Evolutionary conservation across 37 sponge, comb jelly and placozoan genomes (phyloP).

Genomic region (Beroe forskalii): DNA sequence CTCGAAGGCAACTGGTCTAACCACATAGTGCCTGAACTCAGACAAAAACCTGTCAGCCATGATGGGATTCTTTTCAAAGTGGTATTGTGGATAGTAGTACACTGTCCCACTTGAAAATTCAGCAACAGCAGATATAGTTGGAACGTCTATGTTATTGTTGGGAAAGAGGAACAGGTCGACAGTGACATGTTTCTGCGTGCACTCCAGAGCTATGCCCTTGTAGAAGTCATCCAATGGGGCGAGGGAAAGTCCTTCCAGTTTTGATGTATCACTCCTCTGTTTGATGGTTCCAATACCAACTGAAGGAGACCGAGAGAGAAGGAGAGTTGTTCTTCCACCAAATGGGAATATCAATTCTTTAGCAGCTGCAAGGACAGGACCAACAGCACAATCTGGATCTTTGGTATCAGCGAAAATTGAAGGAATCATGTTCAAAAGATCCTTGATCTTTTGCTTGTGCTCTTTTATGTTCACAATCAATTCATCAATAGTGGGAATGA

Average conservation of each 20-base stretch:
- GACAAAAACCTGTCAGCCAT: constrained; percentile 69
- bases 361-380: constrained; percentile 80
- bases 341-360: constrained; percentile 79
- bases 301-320: constrained; percentile 40
- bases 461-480: constrained; percentile 89
- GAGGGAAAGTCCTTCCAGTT: constrained; percentile 67
- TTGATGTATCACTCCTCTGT: constrained; percentile 16
- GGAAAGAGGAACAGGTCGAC: constrained; percentile 89
- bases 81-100: constrained; percentile 85
- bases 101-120: constrained; percentile 91
- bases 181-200: constrained; percentile 85
- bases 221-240: constrained; percentile 89
- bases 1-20: constrained; percentile 91
- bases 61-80: constrained; percentile 66
- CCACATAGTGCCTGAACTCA: constrained; percentile 85
- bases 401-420: constrained; percentile 76
- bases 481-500: constrained; percentile 87
- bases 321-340: constrained; percentile 1
- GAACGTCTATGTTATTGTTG: constrained; percentile 72
- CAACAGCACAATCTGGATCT: constrained; percentile 77
- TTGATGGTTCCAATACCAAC: constrained; percentile 23
- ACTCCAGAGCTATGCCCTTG: constrained; percentile 93
- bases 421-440: constrained; percentile 85
- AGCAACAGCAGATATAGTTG: constrained; percentile 76
- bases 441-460: constrained; percentile 67